Evolutionary conservation across 2,797 vertebrate species (phyloP), one percentile per base, ranked within the genome.

Genomic region (Alfaro cultratus): DNA sequence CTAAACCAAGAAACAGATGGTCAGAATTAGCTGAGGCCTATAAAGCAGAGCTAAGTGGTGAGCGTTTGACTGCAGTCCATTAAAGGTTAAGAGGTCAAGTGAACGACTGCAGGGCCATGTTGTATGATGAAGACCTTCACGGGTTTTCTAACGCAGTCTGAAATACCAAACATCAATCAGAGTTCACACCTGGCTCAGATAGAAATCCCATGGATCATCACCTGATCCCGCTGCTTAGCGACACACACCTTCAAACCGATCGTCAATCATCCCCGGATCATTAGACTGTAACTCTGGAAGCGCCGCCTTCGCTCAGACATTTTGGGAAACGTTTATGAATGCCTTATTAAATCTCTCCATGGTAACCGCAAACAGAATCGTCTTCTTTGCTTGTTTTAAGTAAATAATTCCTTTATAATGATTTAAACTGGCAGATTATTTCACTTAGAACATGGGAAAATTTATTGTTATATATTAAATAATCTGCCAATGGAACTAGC

Each of bases 161-260:
- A 64, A 74, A 78, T 26, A 68, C 62, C 51, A 62, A 71, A 72
- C 82, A 88, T 91, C 91, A 80, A 91, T 91, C 88, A 87, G 6
- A 60, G 72, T 64, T 29, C 67, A 51, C 18, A 29, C 68, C 74
- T 74, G 53, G 67, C 72, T 47, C 49, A 62, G 41, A 74, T 41
- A 39, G 18, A 5, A 26, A 18, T 18, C 26, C 70, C 53, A 1
- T 18, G 13, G 49, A 73, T 74, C 75, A 43, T 57, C 77, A 36
- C 15, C 77, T 62, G 73, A 80, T 75, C 79, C 64, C 1, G n/a
- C 16, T 57, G 51, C 80, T 91, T 45, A 71, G 74, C 53, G 18
- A 67, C 1, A 34, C 8, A 1, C 43, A 1, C 75, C 75, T 51
- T 71, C 21, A 45, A 90, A 90, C 89, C 11, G 57, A 82, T 83